Conservation (phyloP, 2,113 vertebrate species). For the Apaloderma vittatum region DNA sequence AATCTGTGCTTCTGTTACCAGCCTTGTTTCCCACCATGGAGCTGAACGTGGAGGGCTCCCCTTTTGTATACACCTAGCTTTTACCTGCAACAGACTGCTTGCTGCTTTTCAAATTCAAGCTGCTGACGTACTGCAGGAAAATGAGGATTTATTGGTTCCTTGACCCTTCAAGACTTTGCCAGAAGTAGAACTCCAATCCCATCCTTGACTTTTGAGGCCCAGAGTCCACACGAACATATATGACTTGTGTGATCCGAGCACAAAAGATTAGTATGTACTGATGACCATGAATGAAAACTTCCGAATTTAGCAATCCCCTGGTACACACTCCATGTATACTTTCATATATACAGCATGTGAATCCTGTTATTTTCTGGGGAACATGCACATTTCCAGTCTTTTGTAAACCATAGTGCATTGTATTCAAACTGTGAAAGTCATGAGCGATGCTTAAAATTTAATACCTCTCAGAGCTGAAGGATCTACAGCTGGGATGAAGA, state of each 20-base stretch:
- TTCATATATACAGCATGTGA: not conserved
- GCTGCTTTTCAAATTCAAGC: not conserved
- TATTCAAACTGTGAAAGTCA: not conserved
- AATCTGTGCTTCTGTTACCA: not conserved
- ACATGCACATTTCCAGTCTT: not conserved
- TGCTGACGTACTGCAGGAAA: not conserved
- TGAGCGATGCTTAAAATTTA: not conserved
- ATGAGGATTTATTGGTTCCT: not conserved
- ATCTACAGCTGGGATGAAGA: not conserved
- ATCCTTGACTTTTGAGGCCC: not conserved
- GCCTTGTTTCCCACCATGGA: not conserved
- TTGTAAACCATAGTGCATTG: not conserved
- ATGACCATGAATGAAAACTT: not conserved
- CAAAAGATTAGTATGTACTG: not conserved
- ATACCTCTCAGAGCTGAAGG: not conserved
- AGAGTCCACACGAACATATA: not conserved
- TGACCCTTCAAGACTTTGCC: not conserved
- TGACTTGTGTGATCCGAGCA: not conserved
- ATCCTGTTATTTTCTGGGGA: not conserved
- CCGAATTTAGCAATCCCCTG: accelerated
- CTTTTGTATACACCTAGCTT: not conserved
- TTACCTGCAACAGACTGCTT: not conserved
- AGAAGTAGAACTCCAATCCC: not conserved
- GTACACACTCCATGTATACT: not conserved
- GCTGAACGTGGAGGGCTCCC: not conserved